These are phyloP conservation scores for Basileuterus tristriatus DNA, from an alignment of 2,797 vertebrate species.

Conservation along the genomic window DNA sequence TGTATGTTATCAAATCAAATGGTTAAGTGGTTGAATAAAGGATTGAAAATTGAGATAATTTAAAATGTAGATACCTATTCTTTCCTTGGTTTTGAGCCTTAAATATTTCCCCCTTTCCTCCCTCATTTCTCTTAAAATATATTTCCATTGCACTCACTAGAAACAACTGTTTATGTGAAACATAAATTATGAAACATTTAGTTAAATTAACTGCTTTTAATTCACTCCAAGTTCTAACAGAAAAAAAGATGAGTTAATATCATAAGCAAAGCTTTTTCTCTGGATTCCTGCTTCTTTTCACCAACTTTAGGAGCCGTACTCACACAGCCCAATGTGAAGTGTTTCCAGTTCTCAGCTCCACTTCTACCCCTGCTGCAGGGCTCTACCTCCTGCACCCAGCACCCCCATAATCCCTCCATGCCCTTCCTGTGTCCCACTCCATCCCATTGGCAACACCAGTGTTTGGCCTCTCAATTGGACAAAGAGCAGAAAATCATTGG, in stretches of 20 bases:
- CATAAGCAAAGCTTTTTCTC: background rate
- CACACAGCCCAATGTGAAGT: background rate
- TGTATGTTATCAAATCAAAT: background rate
- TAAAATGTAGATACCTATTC: background rate
- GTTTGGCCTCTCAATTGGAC: background rate
- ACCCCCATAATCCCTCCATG: background rate
- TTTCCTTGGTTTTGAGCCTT: background rate
- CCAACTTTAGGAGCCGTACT: background rate
- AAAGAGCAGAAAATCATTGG: background rate
- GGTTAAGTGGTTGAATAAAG: background rate
- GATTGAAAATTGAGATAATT: background rate
- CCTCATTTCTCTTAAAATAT: background rate
- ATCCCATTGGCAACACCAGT: fast-evolving
- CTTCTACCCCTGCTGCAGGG: background rate
- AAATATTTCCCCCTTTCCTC: background rate
- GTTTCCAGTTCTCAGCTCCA: background rate
- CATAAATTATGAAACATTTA: background rate
- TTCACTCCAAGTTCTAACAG: background rate
- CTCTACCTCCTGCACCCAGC: background rate
- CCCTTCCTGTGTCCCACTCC: background rate
- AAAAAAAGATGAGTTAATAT: background rate
- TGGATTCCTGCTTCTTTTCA: background rate
- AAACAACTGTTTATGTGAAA: background rate
- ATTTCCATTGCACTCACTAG: background rate
- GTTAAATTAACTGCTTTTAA: background rate